These are phyloP conservation scores for Apodemus speciosus DNA, from an alignment of 2,113 vertebrate genomes.

Conservation along the genomic window DNA sequence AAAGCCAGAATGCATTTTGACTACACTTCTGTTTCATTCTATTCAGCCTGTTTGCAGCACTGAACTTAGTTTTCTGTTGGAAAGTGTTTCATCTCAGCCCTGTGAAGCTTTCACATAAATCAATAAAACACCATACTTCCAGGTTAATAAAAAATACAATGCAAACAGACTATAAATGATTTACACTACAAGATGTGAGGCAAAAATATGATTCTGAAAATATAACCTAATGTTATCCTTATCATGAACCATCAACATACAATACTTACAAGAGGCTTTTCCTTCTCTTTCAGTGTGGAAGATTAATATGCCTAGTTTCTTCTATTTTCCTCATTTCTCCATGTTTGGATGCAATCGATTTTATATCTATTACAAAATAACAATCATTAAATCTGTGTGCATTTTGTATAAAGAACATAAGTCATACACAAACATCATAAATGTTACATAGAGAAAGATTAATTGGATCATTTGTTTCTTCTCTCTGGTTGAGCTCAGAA, in stretches of 20 bases:
- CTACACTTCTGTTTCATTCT: not conserved
- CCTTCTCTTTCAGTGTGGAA: slow-evolving; percentile 20
- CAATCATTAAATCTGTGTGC: not conserved
- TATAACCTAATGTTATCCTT: slow-evolving; percentile 7
- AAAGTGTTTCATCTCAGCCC: not conserved
- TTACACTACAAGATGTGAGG: slow-evolving; percentile 47
- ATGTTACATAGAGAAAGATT: slow-evolving; percentile 45
- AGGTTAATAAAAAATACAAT: not conserved
- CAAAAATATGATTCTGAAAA: slow-evolving; percentile 40
- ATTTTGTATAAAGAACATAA: slow-evolving; percentile 25
- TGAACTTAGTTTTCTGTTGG: slow-evolving; percentile 35
- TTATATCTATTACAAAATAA: slow-evolving; percentile 58
- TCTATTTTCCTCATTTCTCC: slow-evolving; percentile 47
- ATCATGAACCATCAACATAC: not conserved
- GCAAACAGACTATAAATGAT: slow-evolving; percentile 53
- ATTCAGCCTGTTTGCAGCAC: not conserved
- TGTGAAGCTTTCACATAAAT: slow-evolving; percentile 53
- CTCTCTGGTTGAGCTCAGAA: not conserved
- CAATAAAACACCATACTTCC: slow-evolving; percentile 18
- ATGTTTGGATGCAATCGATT: slow-evolving; percentile 29
- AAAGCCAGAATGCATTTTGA: not conserved
- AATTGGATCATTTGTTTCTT: not conserved
- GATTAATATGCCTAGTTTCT: slow-evolving; percentile 39
- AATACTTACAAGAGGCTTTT: slow-evolving; percentile 29
- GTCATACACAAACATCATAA: not conserved